Evolutionary conservation across 92 coral and sea anemone species (phyloP).

Genomic region (Parazoanthus swiftii): DNA sequence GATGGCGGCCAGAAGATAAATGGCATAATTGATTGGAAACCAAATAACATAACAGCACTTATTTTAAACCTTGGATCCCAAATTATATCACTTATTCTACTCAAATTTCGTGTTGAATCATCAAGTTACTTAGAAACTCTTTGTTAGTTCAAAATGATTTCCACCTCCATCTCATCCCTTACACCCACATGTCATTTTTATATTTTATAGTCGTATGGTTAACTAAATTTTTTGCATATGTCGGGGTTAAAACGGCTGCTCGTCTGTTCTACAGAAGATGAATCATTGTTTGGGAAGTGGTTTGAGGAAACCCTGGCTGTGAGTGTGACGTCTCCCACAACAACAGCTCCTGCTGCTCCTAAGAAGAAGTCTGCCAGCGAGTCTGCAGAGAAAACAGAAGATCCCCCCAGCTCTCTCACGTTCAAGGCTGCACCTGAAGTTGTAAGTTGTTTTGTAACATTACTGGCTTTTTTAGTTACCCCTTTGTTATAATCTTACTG

Average conservation of each 20-base stretch:
- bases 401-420: conserved; percentile 44
- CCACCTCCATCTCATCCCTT: not conserved
- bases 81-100: too few species aligned
- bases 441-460: conserved; percentile 19
- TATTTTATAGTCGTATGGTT: not conserved
- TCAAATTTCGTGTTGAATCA: too few species aligned
- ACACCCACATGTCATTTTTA: too few species aligned
- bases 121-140: too few species aligned
- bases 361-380: conserved; percentile 55
- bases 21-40: too few species aligned
- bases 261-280: conserved; percentile 64
- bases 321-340: not conserved
- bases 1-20: too few species aligned
- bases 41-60: too few species aligned
- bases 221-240: not conserved
- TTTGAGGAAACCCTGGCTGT: conserved; percentile 63
- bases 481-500: not conserved
- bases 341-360: conserved; percentile 43
- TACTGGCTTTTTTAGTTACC: not conserved
- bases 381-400: conserved; percentile 49
- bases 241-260: not conserved
- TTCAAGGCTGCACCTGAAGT: conserved; percentile 69
- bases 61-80: too few species aligned
- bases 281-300: conserved; percentile 84
- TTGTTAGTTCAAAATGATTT: too few species aligned